Evolutionary conservation across 2,113 vertebrate species (phyloP), one percentile per base, ranked within the genome.

Genomic region (Bubo bubo): DNA sequence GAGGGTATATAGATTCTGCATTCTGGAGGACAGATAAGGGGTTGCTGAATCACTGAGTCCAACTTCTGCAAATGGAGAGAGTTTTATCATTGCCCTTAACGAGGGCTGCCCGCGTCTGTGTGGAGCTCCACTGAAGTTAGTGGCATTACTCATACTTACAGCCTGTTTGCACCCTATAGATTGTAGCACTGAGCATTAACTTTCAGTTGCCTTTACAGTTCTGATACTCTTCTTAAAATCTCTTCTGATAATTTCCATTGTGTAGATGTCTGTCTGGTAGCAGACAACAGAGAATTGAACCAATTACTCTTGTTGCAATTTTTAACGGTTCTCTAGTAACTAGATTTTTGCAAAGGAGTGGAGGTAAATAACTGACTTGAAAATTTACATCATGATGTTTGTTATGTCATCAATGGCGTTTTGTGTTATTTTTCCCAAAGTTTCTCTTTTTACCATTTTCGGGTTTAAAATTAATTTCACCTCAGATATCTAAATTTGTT

Each of bases 61-160:
- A 77, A 41, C 30, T 30, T 52, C 28, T 94, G 34, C 39, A 41
- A 30, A 7, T 50, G 47, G 9, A 67, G 27, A 22, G 37, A n/a
- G 4, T 47, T 10, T 64, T 80, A 10, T 0, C 13, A 0, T 52
- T 71, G 23, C 17, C 26, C 5, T 14, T 39, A 24, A 27, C 9
- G 20, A 37, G 4, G 14, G 12, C 28, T 76, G 21, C 14, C 9
- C 10, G 4, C 2, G 0, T 43, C 53, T 60, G 0, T 28, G 10
- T 59, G 12, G 6, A 56, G 64, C 34, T 18, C 7, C 4, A 1
- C 7, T 52, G 70, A 67, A 41, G 23, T 43, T 52, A 8, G 13
- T 72, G 35, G 16, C 2, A 4, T 70, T 34, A 24, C 18, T 6
- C 8, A 0, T 67, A 5, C 8, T 19, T 41, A 28, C 41, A 63